phyloP scores from a whole-genome alignment of 2,888 invertebrate genomes.

The Holacanthella duospinosa region DNA sequence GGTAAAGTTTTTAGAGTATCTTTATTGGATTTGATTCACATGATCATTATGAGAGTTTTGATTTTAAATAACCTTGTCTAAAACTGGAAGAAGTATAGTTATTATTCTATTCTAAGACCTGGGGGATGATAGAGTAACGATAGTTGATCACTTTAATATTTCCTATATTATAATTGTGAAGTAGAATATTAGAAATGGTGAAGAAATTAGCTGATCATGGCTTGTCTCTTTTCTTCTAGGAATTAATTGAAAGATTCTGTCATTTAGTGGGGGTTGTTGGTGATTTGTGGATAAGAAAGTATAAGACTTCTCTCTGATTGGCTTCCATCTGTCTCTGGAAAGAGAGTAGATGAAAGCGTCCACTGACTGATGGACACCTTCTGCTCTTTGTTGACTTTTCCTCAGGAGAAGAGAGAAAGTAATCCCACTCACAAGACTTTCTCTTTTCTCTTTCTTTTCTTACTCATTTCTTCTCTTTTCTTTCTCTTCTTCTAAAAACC shows the following conservation, averaged over 20 bases:
- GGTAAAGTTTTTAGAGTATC: too few relatives aligned
- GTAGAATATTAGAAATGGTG: too few relatives aligned
- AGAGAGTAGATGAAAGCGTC: background rate
- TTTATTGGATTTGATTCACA: too few relatives aligned
- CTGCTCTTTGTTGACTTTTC: slow-evolving; percentile 3
- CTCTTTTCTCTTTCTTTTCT: background rate
- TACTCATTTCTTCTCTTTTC: background rate
- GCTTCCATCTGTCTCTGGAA: background rate
- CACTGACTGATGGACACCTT: background rate
- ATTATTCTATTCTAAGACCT: background rate
- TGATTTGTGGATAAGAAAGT: background rate
- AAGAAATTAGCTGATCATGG: too few relatives aligned
- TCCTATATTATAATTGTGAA: background rate
- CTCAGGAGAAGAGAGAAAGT: background rate
- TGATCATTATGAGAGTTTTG: too few relatives aligned
- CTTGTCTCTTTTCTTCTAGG: too few relatives aligned
- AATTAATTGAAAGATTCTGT: slow-evolving; percentile 5
- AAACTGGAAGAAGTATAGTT: too few relatives aligned
- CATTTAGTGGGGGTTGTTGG: background rate
- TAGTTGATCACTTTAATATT: background rate
- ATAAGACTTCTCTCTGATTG: background rate
- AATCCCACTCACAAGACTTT: background rate
- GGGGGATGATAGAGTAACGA: too few relatives aligned
- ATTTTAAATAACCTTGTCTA: too few relatives aligned
- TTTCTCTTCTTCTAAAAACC: background rate